Conservation (phyloP, 2,113 vertebrate genomes). For the Hipposideros armiger region DNA sequence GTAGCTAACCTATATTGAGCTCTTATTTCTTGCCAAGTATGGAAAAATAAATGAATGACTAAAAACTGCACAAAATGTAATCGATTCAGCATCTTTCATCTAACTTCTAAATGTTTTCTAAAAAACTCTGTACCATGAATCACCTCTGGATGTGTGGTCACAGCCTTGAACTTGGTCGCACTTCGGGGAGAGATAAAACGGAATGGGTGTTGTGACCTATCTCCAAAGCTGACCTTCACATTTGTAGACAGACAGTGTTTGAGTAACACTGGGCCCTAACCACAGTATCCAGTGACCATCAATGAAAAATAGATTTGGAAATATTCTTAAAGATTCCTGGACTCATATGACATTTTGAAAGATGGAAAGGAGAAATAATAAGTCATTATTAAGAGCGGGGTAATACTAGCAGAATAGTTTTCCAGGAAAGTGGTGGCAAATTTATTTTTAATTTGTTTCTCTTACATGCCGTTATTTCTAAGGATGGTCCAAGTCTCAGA, state of each 20-base stretch:
- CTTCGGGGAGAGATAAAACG: neutral
- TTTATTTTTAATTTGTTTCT: constrained; percentile 10
- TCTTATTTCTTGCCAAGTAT: constrained; percentile 10
- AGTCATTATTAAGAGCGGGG: neutral
- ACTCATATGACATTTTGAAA: neutral
- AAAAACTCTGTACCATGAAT: neutral
- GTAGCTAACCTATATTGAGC: neutral
- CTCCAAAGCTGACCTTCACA: constrained; percentile 27
- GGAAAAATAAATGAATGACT: neutral
- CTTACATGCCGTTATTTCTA: constrained; percentile 13
- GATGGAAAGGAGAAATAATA: neutral
- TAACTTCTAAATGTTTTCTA: neutral
- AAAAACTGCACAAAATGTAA: neutral
- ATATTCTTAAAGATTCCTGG: constrained; percentile 19
- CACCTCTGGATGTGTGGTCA: neutral
- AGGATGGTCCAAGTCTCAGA: neutral
- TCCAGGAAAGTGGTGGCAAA: neutral
- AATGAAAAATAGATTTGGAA: constrained; percentile 37
- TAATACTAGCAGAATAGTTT: neutral
- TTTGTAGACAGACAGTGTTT: neutral
- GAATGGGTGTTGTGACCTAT: neutral
- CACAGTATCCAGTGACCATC: neutral
- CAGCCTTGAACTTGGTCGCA: constrained; percentile 41
- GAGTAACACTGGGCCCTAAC: neutral
- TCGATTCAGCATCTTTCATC: neutral